These are phyloP conservation scores for Aeoliscus strigatus DNA, from an alignment of 2,797 vertebrate species.

Conservation along the genomic window DNA sequence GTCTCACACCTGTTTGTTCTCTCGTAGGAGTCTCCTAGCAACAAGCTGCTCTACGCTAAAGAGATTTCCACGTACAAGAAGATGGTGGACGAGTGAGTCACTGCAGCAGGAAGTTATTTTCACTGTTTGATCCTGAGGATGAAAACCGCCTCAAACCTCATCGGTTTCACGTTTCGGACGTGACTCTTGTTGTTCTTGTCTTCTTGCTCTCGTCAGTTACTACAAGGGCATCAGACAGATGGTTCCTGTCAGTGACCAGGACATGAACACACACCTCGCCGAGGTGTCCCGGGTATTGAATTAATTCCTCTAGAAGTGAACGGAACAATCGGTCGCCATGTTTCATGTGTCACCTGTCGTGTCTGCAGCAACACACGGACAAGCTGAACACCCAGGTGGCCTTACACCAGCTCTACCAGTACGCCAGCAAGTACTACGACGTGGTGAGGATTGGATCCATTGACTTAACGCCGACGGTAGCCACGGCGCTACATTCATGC, in stretches of 20 bases:
- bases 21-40: slow-evolving; percentile 98
- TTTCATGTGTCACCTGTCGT: slow-evolving; percentile 32
- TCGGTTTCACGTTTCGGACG: too few relatives aligned
- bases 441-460: slow-evolving; percentile 81
- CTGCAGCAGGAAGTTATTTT: too few relatives aligned
- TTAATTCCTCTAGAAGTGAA: too few relatives aligned
- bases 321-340: too few relatives aligned
- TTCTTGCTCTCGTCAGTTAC: too few relatives aligned
- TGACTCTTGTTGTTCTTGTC: too few relatives aligned
- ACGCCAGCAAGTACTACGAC: slow-evolving; percentile 98
- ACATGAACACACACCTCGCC: slow-evolving; percentile 98
- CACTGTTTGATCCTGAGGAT: too few relatives aligned
- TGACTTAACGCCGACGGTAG: slow-evolving; percentile 62
- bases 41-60: slow-evolving; percentile 98
- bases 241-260: slow-evolving; percentile 96
- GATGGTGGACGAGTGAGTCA: slow-evolving; percentile 99
- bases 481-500: too few relatives aligned
- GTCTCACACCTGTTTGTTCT: slow-evolving; percentile 21
- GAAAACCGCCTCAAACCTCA: too few relatives aligned
- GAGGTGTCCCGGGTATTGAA: slow-evolving; percentile 98
- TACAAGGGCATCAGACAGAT: slow-evolving; percentile 96
- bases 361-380: slow-evolving; percentile 82
- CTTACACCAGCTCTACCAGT: slow-evolving; percentile 97
- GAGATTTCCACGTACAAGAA: slow-evolving; percentile 99
- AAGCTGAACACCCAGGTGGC: slow-evolving; percentile 95